Evolutionary conservation across 1,140 invertebrate genomes (phyloP).

Genomic region (Drosophila asahinai): DNA sequence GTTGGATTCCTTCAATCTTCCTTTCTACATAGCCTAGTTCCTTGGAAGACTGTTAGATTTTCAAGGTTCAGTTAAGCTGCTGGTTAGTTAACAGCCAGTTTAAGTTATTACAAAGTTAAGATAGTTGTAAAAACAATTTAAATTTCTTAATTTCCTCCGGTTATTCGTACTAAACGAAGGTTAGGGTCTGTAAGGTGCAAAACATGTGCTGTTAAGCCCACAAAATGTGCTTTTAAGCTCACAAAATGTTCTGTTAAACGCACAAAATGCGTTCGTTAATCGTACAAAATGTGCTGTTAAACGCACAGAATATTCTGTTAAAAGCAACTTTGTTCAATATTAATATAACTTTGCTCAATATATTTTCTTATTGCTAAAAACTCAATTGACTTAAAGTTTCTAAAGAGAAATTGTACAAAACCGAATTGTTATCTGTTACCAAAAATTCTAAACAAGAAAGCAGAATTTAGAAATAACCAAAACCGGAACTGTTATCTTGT

Average conservation of each 20-base stretch:
- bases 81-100: neutral
- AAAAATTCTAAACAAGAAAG: neutral
- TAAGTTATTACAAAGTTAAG: neutral
- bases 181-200: too few relatives aligned
- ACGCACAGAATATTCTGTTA: too few relatives aligned
- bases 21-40: too few relatives aligned
- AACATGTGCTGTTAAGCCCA: too few relatives aligned
- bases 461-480: neutral
- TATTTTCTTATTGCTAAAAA: neutral
- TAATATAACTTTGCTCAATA: neutral
- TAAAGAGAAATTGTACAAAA: too few relatives aligned
- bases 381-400: neutral
- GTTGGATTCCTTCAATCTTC: too few relatives aligned
- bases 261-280: too few relatives aligned
- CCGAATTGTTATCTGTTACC: neutral
- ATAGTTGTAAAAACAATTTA: neutral
- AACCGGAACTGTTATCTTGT: neutral
- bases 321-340: neutral
- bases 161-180: neutral
- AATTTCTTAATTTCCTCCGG: neutral
- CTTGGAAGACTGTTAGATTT: too few relatives aligned
- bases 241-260: too few relatives aligned
- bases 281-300: neutral
- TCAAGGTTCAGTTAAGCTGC: too few relatives aligned
- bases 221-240: neutral